Percentiles rank a stretch among this genome's conserved stretches.
These are phyloP conservation scores for Catamblyrhynchus diadema DNA, from an alignment of 2,797 vertebrate species.

Conservation along the genomic window DNA sequence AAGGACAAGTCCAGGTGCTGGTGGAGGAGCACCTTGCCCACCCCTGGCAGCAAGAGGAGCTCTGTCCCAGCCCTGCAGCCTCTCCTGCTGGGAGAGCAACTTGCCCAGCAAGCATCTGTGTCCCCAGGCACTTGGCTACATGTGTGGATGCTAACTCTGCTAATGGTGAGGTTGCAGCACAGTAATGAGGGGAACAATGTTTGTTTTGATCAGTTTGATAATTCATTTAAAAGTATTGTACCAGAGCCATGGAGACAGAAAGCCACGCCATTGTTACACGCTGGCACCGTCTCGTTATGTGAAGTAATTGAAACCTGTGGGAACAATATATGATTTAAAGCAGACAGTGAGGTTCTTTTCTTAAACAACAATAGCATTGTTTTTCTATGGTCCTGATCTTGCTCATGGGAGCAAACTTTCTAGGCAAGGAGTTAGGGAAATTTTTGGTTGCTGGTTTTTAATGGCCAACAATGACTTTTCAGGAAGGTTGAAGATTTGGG, in stretches of 20 bases:
- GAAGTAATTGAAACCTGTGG: slow-evolving; percentile 55
- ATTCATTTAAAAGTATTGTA: slow-evolving; percentile 13
- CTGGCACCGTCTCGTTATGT: slow-evolving; percentile 8
- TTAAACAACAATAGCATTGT: slow-evolving; percentile 29
- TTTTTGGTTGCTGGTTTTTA: neutral
- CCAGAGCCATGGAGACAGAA: slow-evolving; percentile 24
- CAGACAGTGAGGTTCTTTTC: slow-evolving; percentile 48
- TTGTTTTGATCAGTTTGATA: slow-evolving; percentile 19
- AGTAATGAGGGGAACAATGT: neutral
- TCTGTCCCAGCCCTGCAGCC: neutral
- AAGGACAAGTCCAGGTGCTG: neutral
- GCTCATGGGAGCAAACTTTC: slow-evolving; percentile 2
- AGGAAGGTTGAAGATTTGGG: neutral
- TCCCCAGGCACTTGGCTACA: neutral
- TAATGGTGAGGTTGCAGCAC: neutral
- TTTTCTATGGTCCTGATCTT: slow-evolving; percentile 3
- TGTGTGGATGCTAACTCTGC: neutral
- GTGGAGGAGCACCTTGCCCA: neutral
- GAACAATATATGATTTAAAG: slow-evolving; percentile 59
- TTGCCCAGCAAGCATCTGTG: neutral
- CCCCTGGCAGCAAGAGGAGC: neutral
- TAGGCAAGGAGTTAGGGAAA: neutral
- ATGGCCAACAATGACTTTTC: neutral
- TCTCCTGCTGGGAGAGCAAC: neutral
- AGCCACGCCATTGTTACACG: slow-evolving; percentile 1